Evolutionary conservation across 2,113 vertebrate species (phyloP).

Genomic region (Myrmophylax atrothorax): DNA sequence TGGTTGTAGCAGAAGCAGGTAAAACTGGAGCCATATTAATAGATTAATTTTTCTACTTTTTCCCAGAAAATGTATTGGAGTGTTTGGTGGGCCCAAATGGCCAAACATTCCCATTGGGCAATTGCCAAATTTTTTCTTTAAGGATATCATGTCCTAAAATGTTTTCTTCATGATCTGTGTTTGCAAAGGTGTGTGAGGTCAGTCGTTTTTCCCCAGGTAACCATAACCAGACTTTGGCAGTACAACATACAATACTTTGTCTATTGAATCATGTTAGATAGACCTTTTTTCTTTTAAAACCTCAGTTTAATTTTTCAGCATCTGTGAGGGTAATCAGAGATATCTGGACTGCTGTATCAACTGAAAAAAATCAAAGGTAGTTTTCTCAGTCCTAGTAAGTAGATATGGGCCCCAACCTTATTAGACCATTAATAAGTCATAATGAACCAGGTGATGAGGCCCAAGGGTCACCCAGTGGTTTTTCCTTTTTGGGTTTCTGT

Average conservation of each 20-base stretch:
- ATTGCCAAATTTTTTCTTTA: neutral
- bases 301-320: neutral
- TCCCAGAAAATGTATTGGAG: neutral
- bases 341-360: neutral
- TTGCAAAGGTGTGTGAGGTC: neutral
- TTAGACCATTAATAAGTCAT: neutral
- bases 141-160: neutral
- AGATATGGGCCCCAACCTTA: neutral
- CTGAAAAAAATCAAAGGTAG: neutral
- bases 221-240: neutral
- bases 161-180: neutral
- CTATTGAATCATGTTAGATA: neutral
- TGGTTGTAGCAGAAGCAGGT: neutral
- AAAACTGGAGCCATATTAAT: neutral
- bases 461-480: neutral
- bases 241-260: neutral
- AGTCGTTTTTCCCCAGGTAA: neutral
- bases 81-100: neutral
- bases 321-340: neutral
- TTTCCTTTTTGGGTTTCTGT: neutral
- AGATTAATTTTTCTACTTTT: neutral
- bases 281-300: neutral
- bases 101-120: rapidly evolving
- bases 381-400: neutral
- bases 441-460: neutral